Base-by-base conservation (phyloP, 2,888 invertebrate species). In the Spatulosminthurus flaviceps region DNA sequence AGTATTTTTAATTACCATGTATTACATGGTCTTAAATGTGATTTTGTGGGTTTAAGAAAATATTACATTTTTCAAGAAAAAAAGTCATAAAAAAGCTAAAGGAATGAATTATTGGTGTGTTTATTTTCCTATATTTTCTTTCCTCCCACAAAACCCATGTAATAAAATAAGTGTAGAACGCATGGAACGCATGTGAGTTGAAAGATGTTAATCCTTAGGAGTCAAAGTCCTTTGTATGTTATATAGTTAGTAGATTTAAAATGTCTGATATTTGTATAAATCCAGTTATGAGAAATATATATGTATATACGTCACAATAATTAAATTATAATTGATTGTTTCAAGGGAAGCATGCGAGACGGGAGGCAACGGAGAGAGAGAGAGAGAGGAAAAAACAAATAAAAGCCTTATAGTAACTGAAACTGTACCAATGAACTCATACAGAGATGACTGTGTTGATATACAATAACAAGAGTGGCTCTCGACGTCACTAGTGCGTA, bases 381-480 rank as follows among this genome's bases (percentile, higher is more conserved):
- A 51, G 19, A 51, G n/a, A 51, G 51, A 51, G 16, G 16, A 16
- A n/a, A 16, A 51, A 19, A 51, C 51, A 51, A 51, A 51, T 51
- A 51, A 51, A 19, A 51, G 19, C 16, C 51, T 51, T n/a, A n/a
- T n/a, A 51, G n/a, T 19, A 51, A 51, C 19, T 11, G n/a, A 51
- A 51, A 51, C 51, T 51, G 51, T 51, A 51, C 51, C 51, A 51
- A 51, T 51, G 51, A 51, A 51, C 51, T 51, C 51, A 51, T 34
- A 34, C 34, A 34, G 34, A 34, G 34, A 34, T 34, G 34, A 34
- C 34, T 34, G 34, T 51, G 51, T 13, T 51, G 51, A n/a, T 51
- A 19, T 16, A 51, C n/a, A 19, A 51, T 2, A 51, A 13, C 13
- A 13, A 9, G 41, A 19, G 51, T 51, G 51, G 16, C 19, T 51